Evolutionary conservation across 2,888 invertebrate species (phyloP).

Genomic region (Ophioninae sp.): DNA sequence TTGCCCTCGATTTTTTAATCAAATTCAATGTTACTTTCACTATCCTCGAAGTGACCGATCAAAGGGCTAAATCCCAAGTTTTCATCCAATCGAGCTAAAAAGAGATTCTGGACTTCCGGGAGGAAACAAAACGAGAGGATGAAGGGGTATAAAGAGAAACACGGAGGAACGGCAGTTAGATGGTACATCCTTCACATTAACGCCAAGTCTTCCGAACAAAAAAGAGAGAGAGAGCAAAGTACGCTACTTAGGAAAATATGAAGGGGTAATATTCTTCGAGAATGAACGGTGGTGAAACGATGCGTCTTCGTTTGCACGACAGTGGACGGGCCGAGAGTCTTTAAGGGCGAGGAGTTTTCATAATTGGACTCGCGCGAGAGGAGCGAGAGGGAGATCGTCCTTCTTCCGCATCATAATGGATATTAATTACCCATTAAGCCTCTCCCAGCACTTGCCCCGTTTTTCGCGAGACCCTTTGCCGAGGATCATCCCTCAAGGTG

Average conservation of each 20-base stretch:
- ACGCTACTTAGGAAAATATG: slow-evolving; percentile 11
- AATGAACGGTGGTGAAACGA: slow-evolving; percentile 69
- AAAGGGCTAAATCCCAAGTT: too few species aligned
- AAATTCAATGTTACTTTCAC: background rate
- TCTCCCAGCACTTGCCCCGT: slow-evolving; percentile 13
- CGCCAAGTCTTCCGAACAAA: background rate
- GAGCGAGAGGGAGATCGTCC: slow-evolving; percentile 46
- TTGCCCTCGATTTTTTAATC: background rate
- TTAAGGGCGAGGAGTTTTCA: slow-evolving; percentile 61
- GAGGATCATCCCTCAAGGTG: slow-evolving; percentile 77
- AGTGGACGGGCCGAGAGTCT: slow-evolving; percentile 54
- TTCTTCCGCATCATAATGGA: slow-evolving; percentile 76
- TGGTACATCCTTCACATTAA: background rate
- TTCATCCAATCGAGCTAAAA: too few species aligned
- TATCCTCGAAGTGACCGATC: background rate
- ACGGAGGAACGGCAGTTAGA: too few species aligned
- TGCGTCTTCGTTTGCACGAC: slow-evolving; percentile 77
- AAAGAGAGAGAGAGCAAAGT: background rate
- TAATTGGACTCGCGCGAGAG: slow-evolving; percentile 68
- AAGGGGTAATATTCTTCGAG: background rate
- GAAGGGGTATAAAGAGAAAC: too few species aligned
- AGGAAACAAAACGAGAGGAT: too few species aligned
- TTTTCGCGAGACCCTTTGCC: slow-evolving; percentile 35
- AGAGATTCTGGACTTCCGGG: too few species aligned
- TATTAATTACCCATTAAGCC: slow-evolving; percentile 78